phyloP scores from a whole-genome alignment of 2,113 vertebrate genomes.

The Danio rerio region DNA sequence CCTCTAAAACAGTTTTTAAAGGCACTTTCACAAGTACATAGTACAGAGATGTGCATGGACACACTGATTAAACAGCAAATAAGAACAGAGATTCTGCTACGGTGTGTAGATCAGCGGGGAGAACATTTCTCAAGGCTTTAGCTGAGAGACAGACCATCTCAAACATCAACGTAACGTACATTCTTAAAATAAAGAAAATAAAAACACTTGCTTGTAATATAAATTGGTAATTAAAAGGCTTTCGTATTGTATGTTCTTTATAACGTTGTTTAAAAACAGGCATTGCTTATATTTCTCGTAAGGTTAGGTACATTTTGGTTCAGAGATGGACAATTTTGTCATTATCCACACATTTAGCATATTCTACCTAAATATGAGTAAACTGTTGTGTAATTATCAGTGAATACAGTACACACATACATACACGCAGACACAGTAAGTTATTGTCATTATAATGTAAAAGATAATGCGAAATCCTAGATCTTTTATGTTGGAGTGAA shows the following conservation, averaged over 20 bases:
- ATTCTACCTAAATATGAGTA: conserved; percentile 15
- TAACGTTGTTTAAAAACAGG: conserved; percentile 71
- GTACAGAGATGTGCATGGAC: conserved; percentile 88
- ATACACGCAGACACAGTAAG: conserved; percentile 14
- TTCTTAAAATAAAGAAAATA: conserved; percentile 25
- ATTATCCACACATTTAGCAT: conserved; percentile 36
- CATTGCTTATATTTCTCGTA: conserved; percentile 57
- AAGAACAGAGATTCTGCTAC: conserved; percentile 74
- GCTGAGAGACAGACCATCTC: conserved; percentile 3
- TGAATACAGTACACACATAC: conserved; percentile 19
- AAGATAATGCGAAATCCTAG: conserved; percentile 5
- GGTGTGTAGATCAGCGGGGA: conserved; percentile 57
- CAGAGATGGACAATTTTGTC: conserved; percentile 67
- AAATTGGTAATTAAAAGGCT: conserved; percentile 41
- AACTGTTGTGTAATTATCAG: conserved; percentile 31
- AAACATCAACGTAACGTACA: conserved; percentile 41
- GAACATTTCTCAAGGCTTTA: conserved; percentile 35
- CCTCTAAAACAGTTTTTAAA: conserved; percentile 90
- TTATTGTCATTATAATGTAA: conserved; percentile 20
- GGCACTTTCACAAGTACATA: conserved; percentile 99
- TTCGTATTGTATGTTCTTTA: conserved; percentile 31
- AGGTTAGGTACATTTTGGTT: conserved; percentile 69
- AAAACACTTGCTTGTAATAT: conserved; percentile 12
- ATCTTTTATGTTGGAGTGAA: conserved; percentile 6
- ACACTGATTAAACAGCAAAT: conserved; percentile 66